Conservation (phyloP, 2,113 vertebrate species). For the Centropus bengalensis region DNA sequence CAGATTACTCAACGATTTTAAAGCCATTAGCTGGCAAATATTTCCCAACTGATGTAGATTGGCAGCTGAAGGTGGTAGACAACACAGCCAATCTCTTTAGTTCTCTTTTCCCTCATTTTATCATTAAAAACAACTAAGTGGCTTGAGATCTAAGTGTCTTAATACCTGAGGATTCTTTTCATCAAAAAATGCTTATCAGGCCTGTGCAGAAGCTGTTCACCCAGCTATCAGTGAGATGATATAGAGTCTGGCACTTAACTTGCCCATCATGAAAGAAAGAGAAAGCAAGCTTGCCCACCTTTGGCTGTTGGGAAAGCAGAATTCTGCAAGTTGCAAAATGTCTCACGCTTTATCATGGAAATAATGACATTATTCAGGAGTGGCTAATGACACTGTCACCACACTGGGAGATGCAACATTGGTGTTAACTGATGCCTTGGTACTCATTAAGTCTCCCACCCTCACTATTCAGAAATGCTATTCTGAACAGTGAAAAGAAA, state of each 20-base stretch:
- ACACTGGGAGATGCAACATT: background rate
- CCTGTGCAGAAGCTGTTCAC: background rate
- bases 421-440: background rate
- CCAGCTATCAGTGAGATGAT: background rate
- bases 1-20: background rate
- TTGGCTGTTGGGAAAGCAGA: background rate
- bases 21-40: background rate
- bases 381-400: background rate
- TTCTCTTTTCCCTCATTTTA: background rate
- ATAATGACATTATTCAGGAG: background rate
- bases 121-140: background rate
- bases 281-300: background rate
- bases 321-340: background rate
- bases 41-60: background rate
- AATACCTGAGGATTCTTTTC: background rate
- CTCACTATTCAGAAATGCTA: background rate
- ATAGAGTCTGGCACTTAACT: background rate
- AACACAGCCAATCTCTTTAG: background rate
- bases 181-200: background rate
- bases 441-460: background rate
- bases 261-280: background rate
- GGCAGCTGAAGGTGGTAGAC: background rate
- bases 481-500: background rate
- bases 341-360: background rate
- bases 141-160: background rate